Evolutionary conservation across 2,888 invertebrate genomes (phyloP), one percentile per base, ranked within the genome.

Genomic region (Icerya purchasi): DNA sequence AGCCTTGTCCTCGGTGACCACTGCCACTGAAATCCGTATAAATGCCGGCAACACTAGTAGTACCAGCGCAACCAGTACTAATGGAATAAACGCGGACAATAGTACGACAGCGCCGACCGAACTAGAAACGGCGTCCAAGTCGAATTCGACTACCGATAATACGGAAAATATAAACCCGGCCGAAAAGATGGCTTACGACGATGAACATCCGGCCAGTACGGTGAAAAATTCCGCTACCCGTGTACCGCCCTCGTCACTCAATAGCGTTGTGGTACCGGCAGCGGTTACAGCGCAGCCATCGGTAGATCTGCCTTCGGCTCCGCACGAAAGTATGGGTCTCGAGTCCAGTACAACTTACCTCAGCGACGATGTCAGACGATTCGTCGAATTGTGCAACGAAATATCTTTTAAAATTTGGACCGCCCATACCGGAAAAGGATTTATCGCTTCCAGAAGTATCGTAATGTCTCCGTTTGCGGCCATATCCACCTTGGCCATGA

Each of bases 401-500:
- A 70, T 90, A 52, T 87, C 88, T 0, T 86, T 90, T 66, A 80
- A 81, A 65, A 85, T 88, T 68, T 89, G 88, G 88, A 78, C 78
- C 66, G 77, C 82, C 0, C 78, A 86, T 14, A 78, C 81, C 1
- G 75, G 76, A 49, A 71, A 72, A 56, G 82, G 81, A 61, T 76
- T 86, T 18, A 81, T 82, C 57, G 61, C 66, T 10, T 64, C 69
- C 3, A 75, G 88, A 67, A 88, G 87, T 65, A 76, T 89, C 65
- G 81, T 87, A 10, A 72, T 89, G 20, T 88, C 88, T 1, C 89
- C 89, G 0, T 90, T 88, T 68, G 86, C 88, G 0, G 78, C 86
- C 60, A 86, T 86, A 1, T 88, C 89, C 1, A 79, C 87, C 73
- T 71, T 90, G n/a, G 86, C 88, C 0, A 89, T 90, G 89, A 82